Evolutionary conservation across 2,113 vertebrate genomes (phyloP), one percentile per base, ranked within the genome.

Genomic region (Petrocephalus microphthalmus): DNA sequence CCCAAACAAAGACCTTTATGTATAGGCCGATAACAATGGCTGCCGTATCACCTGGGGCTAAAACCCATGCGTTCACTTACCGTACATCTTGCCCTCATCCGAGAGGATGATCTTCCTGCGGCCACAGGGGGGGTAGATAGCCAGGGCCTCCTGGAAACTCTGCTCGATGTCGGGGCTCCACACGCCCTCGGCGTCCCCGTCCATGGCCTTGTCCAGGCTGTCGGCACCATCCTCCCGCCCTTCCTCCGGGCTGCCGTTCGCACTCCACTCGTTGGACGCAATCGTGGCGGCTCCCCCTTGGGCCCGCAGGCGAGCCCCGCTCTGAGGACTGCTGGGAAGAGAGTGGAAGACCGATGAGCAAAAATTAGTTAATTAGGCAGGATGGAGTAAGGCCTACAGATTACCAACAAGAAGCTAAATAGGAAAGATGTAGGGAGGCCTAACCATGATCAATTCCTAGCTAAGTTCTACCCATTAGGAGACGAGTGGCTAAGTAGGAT

Each of bases 101-200:
- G 98, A 99, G 81, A 99, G 97, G 93, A 99, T 99, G 94, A 99
- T 99, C 93, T 99, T 99, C 93, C 97, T 95, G 87, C 98, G 95
- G 91, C 97, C 97, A 0, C 98, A 99, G 85, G 98, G 98, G 0
- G 97, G 98, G 92, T 99, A 99, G 92, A 99, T 99, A 82, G 98
- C 97, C 95, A 99, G 93, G 42, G 97, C 98, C 94, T 99, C 98
- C 93, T 99, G 98, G 94, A 99, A 99, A 94, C 97, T 99, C 95
- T 99, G 98, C 91, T 99, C 98, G 25, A 99, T 99, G 95, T 99
- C 97, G 6, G 97, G 97, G 94, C 98, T 99, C 98, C 98, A 99
- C 89, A 99, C 97, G 0, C 98, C 98, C 93, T 99, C 98, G 0
- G 98, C 97, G 89, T 99, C 98, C 3, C 98, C 98, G 84, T 99